Conservation (phyloP, 1,140 invertebrate species). For the Amphibalanus amphitrite region DNA sequence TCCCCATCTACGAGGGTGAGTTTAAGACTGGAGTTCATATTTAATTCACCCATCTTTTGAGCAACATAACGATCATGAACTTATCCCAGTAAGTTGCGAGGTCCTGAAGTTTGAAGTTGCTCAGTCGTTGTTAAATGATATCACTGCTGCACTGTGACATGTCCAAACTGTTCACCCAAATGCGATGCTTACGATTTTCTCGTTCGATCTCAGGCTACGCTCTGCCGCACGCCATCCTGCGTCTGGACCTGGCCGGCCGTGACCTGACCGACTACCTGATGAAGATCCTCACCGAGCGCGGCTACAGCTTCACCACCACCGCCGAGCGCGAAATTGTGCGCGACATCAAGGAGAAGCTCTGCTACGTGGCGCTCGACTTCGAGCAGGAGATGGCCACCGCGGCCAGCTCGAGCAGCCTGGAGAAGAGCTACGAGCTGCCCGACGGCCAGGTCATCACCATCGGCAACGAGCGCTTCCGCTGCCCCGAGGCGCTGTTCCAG, state of each 20-base stretch:
- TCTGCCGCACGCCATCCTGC: conserved; percentile 57
- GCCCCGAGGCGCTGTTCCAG: conserved; percentile 91
- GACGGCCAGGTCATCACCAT: conserved; percentile 91
- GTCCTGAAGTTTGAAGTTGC: no score
- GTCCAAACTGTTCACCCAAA: no score
- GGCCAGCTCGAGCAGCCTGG: conserved; percentile 69
- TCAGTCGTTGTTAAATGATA: no score
- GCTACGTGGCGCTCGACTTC: conserved; percentile 78
- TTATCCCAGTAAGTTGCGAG: no score
- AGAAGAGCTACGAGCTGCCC: conserved; percentile 83
- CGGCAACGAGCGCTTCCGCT: conserved; percentile 93
- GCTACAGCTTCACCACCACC: conserved; percentile 91
- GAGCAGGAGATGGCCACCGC: conserved; percentile 90
- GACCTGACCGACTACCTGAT: conserved; percentile 90
- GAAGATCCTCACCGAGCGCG: conserved; percentile 90
- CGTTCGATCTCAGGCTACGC: conserved; percentile 34
- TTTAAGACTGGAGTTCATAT: no score
- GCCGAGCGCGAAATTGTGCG: conserved; percentile 91
- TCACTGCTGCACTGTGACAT: no score
- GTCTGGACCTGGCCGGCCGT: conserved; percentile 78
- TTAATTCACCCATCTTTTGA: no score
- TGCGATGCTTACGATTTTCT: no score
- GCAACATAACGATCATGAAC: no score
- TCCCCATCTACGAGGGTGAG: no score
- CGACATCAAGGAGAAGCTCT: conserved; percentile 86